Percentiles rank a stretch among this genome's conserved stretches.
Evolutionary conservation across 2,888 invertebrate genomes (phyloP).

Genomic region (Punctoribates punctum): DNA sequence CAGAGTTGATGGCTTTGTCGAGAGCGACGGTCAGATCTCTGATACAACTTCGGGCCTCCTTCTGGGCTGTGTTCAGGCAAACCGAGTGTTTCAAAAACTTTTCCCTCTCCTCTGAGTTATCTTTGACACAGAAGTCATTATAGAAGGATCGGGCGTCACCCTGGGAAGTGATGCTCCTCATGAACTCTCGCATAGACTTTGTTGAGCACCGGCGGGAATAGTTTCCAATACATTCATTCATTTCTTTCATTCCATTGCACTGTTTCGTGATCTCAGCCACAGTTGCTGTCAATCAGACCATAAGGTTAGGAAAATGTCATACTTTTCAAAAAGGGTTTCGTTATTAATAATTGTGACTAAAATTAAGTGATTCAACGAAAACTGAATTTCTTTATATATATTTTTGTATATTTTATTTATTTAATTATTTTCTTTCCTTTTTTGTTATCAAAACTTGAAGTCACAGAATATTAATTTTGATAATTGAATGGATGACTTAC

Average conservation of each 20-base stretch:
- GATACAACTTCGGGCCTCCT: constrained; percentile 40
- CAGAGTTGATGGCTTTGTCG: constrained; percentile 41
- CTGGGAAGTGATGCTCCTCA: constrained; percentile 35
- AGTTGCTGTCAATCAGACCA: constrained; percentile 27
- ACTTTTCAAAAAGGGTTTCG: neutral
- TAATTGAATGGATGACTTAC: constrained; percentile 30
- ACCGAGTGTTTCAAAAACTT: constrained; percentile 42
- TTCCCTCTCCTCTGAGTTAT: constrained; percentile 35
- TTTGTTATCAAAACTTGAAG: neutral
- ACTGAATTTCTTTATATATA: too few species aligned
- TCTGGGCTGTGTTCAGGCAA: constrained; percentile 39
- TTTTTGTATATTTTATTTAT: too few species aligned
- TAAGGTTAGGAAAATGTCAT: neutral
- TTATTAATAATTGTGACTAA: too few species aligned
- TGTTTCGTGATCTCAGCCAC: constrained; percentile 43
- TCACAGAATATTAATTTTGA: neutral
- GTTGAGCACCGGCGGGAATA: constrained; percentile 47
- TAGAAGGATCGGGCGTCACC: constrained; percentile 41
- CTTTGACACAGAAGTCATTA: constrained; percentile 42
- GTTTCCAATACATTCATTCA: constrained; percentile 46
- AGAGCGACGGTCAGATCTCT: constrained; percentile 42
- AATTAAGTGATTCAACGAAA: too few species aligned
- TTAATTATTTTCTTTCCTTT: too few species aligned
- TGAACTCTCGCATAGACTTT: constrained; percentile 46
- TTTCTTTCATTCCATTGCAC: constrained; percentile 42